Percentiles rank a stretch among this genome's conserved stretches.
Conservation (phyloP, 2,113 vertebrate genomes). For the Indicator maculatus region DNA sequence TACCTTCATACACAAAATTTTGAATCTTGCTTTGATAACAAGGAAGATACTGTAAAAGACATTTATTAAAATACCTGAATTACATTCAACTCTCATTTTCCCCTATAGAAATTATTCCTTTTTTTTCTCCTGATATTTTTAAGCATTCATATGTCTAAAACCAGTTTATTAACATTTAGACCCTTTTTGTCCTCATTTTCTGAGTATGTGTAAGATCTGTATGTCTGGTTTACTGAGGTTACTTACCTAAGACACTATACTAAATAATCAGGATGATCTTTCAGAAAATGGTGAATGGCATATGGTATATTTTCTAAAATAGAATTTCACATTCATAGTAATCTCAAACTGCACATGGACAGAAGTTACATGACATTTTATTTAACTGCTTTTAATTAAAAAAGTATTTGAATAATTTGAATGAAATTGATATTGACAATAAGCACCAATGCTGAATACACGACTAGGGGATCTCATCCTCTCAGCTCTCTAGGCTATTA, state of each 20-base stretch:
- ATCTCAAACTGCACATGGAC: background rate
- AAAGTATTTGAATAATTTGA: background rate
- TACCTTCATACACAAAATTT: background rate
- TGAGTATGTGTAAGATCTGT: background rate
- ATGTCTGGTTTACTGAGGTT: background rate
- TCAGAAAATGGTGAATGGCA: background rate
- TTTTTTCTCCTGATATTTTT: background rate
- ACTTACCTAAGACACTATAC: background rate
- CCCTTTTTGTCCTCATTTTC: accelerated
- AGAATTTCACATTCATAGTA: background rate
- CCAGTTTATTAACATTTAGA: background rate
- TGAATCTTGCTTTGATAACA: background rate
- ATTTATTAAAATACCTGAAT: background rate
- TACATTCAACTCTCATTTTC: background rate
- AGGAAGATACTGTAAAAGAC: background rate
- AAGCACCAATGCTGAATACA: background rate
- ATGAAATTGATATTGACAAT: background rate
- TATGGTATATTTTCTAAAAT: background rate
- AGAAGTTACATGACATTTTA: background rate
- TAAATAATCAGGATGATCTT: background rate
- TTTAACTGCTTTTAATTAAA: background rate
- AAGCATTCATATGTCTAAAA: background rate
- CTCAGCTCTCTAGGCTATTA: background rate
- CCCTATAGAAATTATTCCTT: background rate
- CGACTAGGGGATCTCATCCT: background rate